Evolutionary conservation across 2,797 vertebrate genomes (phyloP), one percentile per base, ranked within the genome.

Genomic region (Tauraco hartlaubi): DNA sequence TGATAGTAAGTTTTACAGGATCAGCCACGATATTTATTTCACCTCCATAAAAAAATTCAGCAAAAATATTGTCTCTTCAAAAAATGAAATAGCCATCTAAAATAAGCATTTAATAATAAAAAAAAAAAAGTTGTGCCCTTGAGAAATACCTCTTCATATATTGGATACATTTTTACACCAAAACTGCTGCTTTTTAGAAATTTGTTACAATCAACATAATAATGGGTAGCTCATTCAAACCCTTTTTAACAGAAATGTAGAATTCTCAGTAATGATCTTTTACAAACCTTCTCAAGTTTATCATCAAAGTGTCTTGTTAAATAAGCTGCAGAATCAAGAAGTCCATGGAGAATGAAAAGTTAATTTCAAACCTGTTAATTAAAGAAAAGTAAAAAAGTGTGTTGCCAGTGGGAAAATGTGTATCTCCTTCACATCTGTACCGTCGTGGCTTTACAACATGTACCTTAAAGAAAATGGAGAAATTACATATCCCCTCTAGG

Each of bases 361-460:
- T 92, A 85, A 90, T 97, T 92, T 91, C 61, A 75, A 85, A 83
- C 58, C n/a, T 67, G 17, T 95, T 95, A 91, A 91, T 92, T 96
- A 93, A 93, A 49, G 39, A 71, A 73, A 89, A 82, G 23, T 48
- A 26, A 48, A 72, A 69, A 91, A 75, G 6, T 71, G 15, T 87
- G 56, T 62, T 93, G 44, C 41, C 3, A 0, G 4, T 74, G 68
- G 63, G 78, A 71, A 88, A 85, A 91, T 22, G 4, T 31, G 0
- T 44, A 19, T 76, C 54, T 87, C 17, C 19, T 69, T 63, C 63
- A 79, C 56, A 68, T 85, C 82, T 85, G 46, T 62, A 83, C 54
- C 20, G 68, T 74, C 39, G 12, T 28, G 48, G 37, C 52, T 75
- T 91, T 86, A 71, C 43, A 74, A 44, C 29, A 5, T 5, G 22